phyloP scores from a whole-genome alignment of 2,888 invertebrate genomes.

The Parnassius glacialis region DNA sequence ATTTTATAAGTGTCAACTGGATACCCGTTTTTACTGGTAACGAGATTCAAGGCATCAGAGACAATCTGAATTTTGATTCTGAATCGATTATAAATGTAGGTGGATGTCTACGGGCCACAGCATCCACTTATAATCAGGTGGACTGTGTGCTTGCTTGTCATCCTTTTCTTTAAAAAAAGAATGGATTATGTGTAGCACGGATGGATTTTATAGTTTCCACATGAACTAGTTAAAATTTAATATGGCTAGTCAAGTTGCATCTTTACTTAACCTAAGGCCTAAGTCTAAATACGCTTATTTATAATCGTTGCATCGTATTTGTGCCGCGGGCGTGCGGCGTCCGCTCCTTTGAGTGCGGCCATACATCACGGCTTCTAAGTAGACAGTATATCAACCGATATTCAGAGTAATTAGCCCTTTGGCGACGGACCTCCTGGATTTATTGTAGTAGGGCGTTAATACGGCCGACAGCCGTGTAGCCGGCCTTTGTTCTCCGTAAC shows the following conservation, averaged over 20 bases:
- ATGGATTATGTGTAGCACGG: too few relatives aligned
- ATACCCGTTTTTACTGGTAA: too few relatives aligned
- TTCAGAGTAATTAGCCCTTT: constrained; percentile 78
- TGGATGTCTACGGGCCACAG: too few relatives aligned
- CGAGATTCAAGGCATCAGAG: too few relatives aligned
- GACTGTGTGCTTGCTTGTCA: too few relatives aligned
- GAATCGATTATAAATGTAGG: too few relatives aligned
- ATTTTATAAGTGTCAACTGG: too few relatives aligned
- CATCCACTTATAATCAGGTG: too few relatives aligned
- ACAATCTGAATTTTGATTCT: too few relatives aligned
- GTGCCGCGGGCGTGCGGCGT: constrained; percentile 65
- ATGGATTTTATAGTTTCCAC: background rate
- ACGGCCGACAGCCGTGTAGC: constrained; percentile 73
- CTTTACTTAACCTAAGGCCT: constrained; percentile 23
- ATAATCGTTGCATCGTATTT: constrained; percentile 64
- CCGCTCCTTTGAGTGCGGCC: constrained; percentile 71
- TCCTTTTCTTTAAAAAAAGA: too few relatives aligned
- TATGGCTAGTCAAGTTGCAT: constrained; percentile 21
- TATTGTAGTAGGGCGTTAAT: constrained; percentile 78
- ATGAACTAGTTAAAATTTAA: constrained; percentile 11
- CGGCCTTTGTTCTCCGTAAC: constrained; percentile 72
- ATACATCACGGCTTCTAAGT: constrained; percentile 78
- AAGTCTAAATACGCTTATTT: constrained; percentile 73
- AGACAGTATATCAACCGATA: constrained; percentile 80
- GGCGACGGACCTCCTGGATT: constrained; percentile 78